Evolutionary conservation across 2,888 invertebrate genomes (phyloP), one percentile per base, ranked within the genome.

Genomic region (Monochamus alternatus): DNA sequence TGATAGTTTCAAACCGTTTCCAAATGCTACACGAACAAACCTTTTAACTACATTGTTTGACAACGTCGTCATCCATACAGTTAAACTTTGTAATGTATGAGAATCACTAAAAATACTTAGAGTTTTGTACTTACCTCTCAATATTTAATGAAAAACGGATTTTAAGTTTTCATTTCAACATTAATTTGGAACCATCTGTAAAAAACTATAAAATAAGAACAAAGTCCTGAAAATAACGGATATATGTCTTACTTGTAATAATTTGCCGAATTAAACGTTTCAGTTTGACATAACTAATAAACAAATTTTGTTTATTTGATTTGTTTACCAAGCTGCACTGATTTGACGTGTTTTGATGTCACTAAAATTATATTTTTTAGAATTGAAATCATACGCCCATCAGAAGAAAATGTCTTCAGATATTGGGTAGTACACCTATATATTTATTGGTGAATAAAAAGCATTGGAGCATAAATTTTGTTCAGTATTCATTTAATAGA

Each of bases 261-360:
- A 55, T 52, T n/a, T 55, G 47, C 52, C 66, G 55, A 66, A 52
- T 32, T 38, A 52, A n/a, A 71, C 38, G 51, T 63, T 63, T 14
- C 62, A 71, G 52, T 71, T 71, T 71, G 71, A 71, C 71, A 71
- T 71, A 38, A 71, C 63, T 71, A 63, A 71, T 71, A 62, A 71
- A 71, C 71, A 71, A 71, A 63, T 63, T 51, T 71, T 63, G 71
- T 63, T 71, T 71, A 32, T 60, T 59, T 44, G 47, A 64, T 31
- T 12, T 47, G 44, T 64, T 64, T 64, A 10, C 64, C 30, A 47
- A 10, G 64, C 44, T 10, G 12, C 64, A 47, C 3, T 64, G 64
- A 55, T 55, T 55, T 14, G 10, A 12, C 47, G 12, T 47, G 38
- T 4, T 38, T 38, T 38, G 38, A 38, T 38, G 22, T 22, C 22